phyloP scores from a whole-genome alignment of 2,797 vertebrate genomes.

The Pangasius mekongensis region DNA sequence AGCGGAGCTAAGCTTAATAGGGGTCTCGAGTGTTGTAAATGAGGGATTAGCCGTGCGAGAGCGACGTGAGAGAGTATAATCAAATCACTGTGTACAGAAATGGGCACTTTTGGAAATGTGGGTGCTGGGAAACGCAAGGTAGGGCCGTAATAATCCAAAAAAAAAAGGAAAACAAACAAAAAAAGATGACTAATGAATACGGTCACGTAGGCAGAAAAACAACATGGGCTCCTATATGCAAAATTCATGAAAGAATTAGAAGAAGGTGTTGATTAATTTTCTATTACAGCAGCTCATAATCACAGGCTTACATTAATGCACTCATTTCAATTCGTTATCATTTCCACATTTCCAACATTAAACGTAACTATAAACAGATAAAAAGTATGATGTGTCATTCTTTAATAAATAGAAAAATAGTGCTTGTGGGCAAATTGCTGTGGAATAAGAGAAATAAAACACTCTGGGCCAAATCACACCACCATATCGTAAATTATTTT shows the following conservation, averaged over 20 bases:
- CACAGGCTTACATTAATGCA: not conserved
- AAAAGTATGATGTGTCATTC: not conserved
- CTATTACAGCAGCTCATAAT: not conserved
- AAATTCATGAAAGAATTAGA: not conserved
- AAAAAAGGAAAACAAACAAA: not conserved
- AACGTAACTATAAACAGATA: not conserved
- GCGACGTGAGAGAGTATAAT: constrained; percentile 2
- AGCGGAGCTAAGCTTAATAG: constrained; percentile 61
- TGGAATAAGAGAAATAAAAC: not conserved
- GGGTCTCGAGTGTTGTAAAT: constrained; percentile 59
- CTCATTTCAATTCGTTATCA: not conserved
- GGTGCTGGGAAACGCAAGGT: not conserved
- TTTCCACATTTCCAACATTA: not conserved
- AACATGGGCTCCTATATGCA: not conserved
- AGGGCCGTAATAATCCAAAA: not conserved
- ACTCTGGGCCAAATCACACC: not conserved
- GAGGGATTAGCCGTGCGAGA: constrained; percentile 58
- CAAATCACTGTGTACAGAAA: constrained; percentile 16
- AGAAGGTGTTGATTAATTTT: not conserved
- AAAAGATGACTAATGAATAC: not conserved
- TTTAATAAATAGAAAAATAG: not conserved
- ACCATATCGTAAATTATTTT: no score
- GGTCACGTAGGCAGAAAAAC: not conserved
- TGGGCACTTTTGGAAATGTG: not conserved
- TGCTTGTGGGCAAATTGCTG: not conserved